Percentiles rank a stretch among this genome's conserved stretches.
Evolutionary conservation across 1,140 invertebrate species (phyloP).

Genomic region (Maconellicoccus hirsutus): DNA sequence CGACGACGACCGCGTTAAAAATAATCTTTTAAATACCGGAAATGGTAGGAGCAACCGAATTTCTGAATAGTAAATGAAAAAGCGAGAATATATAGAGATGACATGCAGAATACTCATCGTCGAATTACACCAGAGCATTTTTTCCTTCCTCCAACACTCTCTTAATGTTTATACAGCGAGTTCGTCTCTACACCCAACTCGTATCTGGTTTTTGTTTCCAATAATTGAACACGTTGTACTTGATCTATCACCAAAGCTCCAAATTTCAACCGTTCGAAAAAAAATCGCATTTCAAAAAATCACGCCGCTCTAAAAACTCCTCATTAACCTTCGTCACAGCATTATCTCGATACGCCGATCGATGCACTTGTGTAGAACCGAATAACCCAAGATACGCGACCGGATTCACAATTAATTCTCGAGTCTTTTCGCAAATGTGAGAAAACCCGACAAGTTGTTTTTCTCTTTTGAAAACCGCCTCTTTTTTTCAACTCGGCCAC

Average conservation of each 20-base stretch:
- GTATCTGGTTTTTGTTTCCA: neutral
- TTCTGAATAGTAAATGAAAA: constrained; percentile 10
- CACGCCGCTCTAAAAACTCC: too few relatives aligned
- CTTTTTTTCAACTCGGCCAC: too few relatives aligned
- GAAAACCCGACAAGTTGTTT: neutral
- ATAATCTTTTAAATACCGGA: constrained; percentile 9
- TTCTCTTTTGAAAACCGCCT: too few relatives aligned
- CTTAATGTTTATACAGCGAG: neutral
- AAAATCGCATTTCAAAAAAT: too few relatives aligned
- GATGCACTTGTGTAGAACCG: neutral
- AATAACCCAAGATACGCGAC: neutral
- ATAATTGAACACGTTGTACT: neutral
- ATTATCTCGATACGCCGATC: too few relatives aligned
- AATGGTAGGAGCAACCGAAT: constrained; percentile 7
- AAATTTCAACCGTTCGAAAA: too few relatives aligned
- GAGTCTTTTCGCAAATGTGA: neutral
- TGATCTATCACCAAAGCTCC: too few relatives aligned
- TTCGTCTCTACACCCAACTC: neutral
- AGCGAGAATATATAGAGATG: neutral
- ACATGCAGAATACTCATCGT: constrained; percentile 8
- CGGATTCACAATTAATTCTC: neutral
- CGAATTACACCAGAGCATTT: neutral
- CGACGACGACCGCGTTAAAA: neutral
- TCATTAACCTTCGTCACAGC: too few relatives aligned
- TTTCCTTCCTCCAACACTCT: neutral